These are phyloP conservation scores for Agapostemon virescens DNA, from an alignment of 2,888 invertebrate species.

Conservation along the genomic window DNA sequence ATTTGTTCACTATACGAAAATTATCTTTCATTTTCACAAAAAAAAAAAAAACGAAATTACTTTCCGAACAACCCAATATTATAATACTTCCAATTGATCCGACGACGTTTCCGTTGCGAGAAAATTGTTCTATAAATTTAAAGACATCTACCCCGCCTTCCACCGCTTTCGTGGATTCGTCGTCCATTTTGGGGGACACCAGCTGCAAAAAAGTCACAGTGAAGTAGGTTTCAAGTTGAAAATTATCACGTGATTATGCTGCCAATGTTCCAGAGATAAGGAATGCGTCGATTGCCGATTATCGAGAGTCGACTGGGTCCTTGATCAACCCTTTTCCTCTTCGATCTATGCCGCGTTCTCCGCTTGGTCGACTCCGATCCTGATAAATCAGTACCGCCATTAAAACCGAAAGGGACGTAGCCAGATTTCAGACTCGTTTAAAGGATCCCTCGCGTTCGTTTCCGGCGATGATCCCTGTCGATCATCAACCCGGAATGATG, in stretches of 20 bases:
- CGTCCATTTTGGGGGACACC: not conserved
- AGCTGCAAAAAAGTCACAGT: not conserved
- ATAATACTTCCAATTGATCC: too few relatives aligned
- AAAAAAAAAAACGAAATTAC: too few relatives aligned
- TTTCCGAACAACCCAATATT: too few relatives aligned
- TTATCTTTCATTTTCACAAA: too few relatives aligned
- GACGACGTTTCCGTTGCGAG: too few relatives aligned
- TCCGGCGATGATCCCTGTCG: constrained; percentile 35
- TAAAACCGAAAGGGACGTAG: constrained; percentile 24
- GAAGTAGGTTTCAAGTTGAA: not conserved
- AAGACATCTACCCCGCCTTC: too few relatives aligned
- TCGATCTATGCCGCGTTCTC: constrained; percentile 10
- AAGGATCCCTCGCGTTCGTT: constrained; percentile 14
- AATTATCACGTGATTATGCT: not conserved
- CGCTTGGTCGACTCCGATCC: constrained; percentile 44
- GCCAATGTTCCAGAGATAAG: constrained; percentile 47
- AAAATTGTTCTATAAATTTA: too few relatives aligned
- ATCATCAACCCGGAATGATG: constrained; percentile 28
- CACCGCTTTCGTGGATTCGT: not conserved
- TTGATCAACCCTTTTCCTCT: constrained; percentile 30
- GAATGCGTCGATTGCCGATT: constrained; percentile 40
- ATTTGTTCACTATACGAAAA: too few relatives aligned
- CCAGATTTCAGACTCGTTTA: constrained; percentile 29
- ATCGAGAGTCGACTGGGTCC: constrained; percentile 38
- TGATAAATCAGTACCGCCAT: constrained; percentile 51